phyloP scores from a whole-genome alignment of 2,113 vertebrate species.

The Caretta caretta region DNA sequence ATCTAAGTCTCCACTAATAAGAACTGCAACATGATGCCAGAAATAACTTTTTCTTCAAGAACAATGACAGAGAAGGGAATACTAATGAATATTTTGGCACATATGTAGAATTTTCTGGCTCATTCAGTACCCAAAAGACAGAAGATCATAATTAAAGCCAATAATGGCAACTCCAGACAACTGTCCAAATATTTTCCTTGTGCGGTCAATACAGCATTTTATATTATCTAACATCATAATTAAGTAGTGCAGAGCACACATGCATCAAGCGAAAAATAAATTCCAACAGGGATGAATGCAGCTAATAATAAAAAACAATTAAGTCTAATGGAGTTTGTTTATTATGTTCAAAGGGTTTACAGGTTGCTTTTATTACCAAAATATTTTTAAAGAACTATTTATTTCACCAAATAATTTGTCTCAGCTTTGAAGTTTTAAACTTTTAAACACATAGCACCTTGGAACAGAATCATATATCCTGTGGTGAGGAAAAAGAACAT shows the following conservation, averaged over 20 bases:
- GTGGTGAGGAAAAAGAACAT: constrained; percentile 35
- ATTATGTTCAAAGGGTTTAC: constrained; percentile 62
- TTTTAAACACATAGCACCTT: constrained; percentile 53
- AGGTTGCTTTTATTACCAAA: constrained; percentile 60
- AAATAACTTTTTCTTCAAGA: constrained; percentile 74
- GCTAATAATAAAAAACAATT: constrained; percentile 64
- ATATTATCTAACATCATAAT: constrained; percentile 76
- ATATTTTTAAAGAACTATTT: constrained; percentile 58
- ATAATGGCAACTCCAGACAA: constrained; percentile 82
- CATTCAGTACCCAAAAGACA: constrained; percentile 79
- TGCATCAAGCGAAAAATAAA: constrained; percentile 69
- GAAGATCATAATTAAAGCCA: constrained; percentile 81
- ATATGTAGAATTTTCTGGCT: constrained; percentile 76
- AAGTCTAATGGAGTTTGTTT: constrained; percentile 68
- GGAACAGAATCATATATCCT: constrained; percentile 61
- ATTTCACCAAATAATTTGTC: constrained; percentile 48
- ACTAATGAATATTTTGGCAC: constrained; percentile 82
- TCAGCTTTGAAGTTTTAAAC: constrained; percentile 57
- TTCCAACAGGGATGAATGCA: constrained; percentile 65
- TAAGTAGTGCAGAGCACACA: constrained; percentile 62
- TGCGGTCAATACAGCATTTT: constrained; percentile 74
- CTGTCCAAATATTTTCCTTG: constrained; percentile 80
- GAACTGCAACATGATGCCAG: constrained; percentile 72
- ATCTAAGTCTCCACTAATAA: constrained; percentile 63
- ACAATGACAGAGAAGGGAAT: constrained; percentile 78